Evolutionary conservation across 2,888 invertebrate species (phyloP).

Genomic region (Macrosoma leucophasiata): DNA sequence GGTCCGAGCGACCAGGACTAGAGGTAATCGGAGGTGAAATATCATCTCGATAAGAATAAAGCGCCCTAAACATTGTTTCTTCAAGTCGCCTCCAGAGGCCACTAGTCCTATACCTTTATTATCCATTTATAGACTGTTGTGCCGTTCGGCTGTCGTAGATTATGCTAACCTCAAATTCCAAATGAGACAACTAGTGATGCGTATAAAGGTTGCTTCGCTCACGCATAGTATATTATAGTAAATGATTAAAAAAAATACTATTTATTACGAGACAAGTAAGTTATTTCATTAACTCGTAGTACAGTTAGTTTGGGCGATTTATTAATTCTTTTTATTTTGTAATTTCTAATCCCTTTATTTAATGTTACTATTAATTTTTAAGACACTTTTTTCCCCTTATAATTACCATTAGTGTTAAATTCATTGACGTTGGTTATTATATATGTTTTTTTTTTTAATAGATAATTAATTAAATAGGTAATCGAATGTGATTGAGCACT

Average conservation of each 20-base stretch:
- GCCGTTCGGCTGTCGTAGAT: constrained; percentile 27
- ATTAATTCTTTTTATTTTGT: constrained; percentile 39
- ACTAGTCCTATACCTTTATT: constrained; percentile 29
- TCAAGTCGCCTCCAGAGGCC: constrained; percentile 22
- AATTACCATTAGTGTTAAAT: constrained; percentile 67
- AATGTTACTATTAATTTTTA: constrained; percentile 71
- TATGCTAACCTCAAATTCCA: constrained; percentile 43
- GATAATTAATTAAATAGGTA: constrained; percentile 36
- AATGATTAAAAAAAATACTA: constrained; percentile 23
- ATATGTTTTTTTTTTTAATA: constrained; percentile 33
- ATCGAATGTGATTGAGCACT: constrained; percentile 35
- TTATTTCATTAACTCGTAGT: constrained; percentile 43
- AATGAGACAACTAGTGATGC: constrained; percentile 52
- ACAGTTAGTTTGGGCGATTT: constrained; percentile 36
- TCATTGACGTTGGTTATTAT: constrained; percentile 59
- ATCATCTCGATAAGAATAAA: constrained; percentile 11
- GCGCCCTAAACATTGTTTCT: background rate
- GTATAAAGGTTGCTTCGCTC: constrained; percentile 46
- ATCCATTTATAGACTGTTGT: constrained; percentile 34
- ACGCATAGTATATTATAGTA: constrained; percentile 33
- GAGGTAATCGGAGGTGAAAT: constrained; percentile 52
- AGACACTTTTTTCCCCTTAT: constrained; percentile 49
- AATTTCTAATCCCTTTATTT: constrained; percentile 54
- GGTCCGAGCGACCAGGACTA: constrained; percentile 40
- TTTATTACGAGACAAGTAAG: constrained; percentile 26